A percentile compares a stretch with the other conserved stretches of the same genome.
Evolutionary conservation across 2,888 invertebrate species (phyloP).

Genomic region (Chrysodeixis includens): DNA sequence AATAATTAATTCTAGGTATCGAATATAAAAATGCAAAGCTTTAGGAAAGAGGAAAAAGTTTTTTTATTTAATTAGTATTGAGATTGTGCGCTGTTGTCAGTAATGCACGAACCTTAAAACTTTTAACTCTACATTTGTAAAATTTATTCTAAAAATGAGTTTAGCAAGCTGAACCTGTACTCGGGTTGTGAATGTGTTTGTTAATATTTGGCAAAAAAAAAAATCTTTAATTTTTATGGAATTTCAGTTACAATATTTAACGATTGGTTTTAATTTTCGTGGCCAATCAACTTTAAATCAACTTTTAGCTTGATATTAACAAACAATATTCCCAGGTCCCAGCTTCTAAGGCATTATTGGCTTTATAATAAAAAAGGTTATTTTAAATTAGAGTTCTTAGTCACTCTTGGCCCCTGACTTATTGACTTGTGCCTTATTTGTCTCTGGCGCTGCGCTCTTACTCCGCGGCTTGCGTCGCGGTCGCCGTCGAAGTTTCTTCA

Average conservation of each 20-base stretch:
- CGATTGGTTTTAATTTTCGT: too few relatives aligned
- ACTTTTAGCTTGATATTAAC: too few relatives aligned
- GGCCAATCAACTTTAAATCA: too few relatives aligned
- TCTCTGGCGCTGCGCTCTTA: slow-evolving; percentile 81
- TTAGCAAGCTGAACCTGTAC: too few relatives aligned
- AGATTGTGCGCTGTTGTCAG: slow-evolving; percentile 18
- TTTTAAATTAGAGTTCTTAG: slow-evolving; percentile 74
- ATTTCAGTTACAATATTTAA: too few relatives aligned
- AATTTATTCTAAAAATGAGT: too few relatives aligned
- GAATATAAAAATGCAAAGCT: slow-evolving; percentile 2
- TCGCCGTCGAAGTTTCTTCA: slow-evolving; percentile 70
- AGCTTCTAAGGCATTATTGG: background rate
- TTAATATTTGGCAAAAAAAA: too few relatives aligned
- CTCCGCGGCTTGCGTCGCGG: slow-evolving; percentile 79
- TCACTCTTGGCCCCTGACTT: slow-evolving; percentile 85
- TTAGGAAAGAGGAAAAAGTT: background rate
- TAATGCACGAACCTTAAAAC: slow-evolving; percentile 38
- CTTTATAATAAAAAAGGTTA: background rate
- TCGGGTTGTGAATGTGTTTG: too few relatives aligned
- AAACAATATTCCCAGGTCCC: background rate
- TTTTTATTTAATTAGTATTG: background rate
- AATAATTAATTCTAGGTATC: background rate
- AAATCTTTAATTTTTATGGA: too few relatives aligned
- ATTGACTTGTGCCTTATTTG: slow-evolving; percentile 65
- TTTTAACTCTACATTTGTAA: slow-evolving; percentile 15